Percentiles rank a stretch among this genome's conserved stretches.
Conservation (phyloP, 2,797 vertebrate genomes). For the Pogonophryne albipinna region DNA sequence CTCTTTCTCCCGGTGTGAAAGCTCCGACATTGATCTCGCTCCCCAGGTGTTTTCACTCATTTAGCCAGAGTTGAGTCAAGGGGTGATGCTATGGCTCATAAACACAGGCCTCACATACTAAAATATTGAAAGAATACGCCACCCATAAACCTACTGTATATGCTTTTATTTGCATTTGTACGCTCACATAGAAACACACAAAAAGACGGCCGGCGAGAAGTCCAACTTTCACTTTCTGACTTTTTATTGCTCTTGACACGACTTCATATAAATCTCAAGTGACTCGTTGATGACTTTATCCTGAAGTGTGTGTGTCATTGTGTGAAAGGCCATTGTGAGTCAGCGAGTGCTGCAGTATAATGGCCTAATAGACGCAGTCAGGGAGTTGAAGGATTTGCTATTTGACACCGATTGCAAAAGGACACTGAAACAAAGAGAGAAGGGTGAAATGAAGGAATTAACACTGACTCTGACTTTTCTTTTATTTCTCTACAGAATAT, state of each 20-base stretch:
- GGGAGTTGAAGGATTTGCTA: slow-evolving; percentile 23
- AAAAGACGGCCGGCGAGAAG: slow-evolving; percentile 1
- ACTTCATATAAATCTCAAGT: slow-evolving; percentile 47
- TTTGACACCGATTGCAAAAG: slow-evolving; percentile 8
- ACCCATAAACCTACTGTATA: not conserved
- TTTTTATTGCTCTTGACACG: slow-evolving; percentile 27
- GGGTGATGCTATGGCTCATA: slow-evolving; percentile 18
- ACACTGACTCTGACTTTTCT: not conserved
- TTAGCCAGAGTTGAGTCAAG: slow-evolving; percentile 5
- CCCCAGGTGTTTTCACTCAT: slow-evolving; percentile 34
- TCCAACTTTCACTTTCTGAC: slow-evolving; percentile 19
- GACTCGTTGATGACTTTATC: slow-evolving; percentile 50
- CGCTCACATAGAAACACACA: not conserved
- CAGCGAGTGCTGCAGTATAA: slow-evolving; percentile 8
- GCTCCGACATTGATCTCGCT: slow-evolving; percentile 51
- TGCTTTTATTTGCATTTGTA: slow-evolving; percentile 4
- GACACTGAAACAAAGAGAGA: slow-evolving; percentile 21
- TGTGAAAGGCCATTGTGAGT: slow-evolving; percentile 19
- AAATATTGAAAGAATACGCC: not conserved
- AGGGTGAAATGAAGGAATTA: not conserved
- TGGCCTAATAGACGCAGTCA: slow-evolving; percentile 38
- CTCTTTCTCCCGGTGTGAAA: slow-evolving; percentile 49
- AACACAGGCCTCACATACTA: slow-evolving; percentile 16
- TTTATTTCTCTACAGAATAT: too few species aligned
- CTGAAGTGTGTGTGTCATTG: slow-evolving; percentile 38